Conservation (phyloP, 2,888 invertebrate species). For the Oscheius onirici region DNA sequence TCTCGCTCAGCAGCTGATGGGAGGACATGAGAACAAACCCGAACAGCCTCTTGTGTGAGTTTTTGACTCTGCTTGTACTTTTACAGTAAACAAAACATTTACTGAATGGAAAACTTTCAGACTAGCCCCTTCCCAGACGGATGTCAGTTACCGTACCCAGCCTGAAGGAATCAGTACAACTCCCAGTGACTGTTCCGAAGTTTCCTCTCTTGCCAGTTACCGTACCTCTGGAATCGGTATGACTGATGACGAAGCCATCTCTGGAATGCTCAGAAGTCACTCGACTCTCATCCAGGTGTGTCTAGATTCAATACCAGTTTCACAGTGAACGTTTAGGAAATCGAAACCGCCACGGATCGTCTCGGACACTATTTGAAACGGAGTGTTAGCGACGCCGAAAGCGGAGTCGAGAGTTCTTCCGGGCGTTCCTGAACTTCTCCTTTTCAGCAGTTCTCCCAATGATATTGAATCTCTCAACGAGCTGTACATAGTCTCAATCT, state of each 20-base stretch:
- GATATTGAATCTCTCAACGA: slow-evolving; percentile 10
- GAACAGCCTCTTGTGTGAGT: slow-evolving; percentile 26
- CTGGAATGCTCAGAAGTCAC: slow-evolving; percentile 56
- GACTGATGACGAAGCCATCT: slow-evolving; percentile 48
- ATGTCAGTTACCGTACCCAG: slow-evolving; percentile 45
- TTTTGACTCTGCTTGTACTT: neutral
- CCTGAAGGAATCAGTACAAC: slow-evolving; percentile 41
- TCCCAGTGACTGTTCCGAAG: slow-evolving; percentile 43
- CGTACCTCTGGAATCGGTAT: slow-evolving; percentile 34
- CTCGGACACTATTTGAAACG: slow-evolving; percentile 48
- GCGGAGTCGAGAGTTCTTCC: slow-evolving; percentile 23
- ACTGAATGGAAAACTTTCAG: slow-evolving; percentile 27
- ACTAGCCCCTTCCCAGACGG: slow-evolving; percentile 34
- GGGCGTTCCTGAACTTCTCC: slow-evolving; percentile 5
- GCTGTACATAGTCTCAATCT: neutral
- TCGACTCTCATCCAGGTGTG: slow-evolving; percentile 52
- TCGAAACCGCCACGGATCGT: slow-evolving; percentile 51
- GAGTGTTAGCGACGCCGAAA: slow-evolving; percentile 35
- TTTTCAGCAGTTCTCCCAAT: neutral
- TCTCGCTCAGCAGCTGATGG: slow-evolving; percentile 65
- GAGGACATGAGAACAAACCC: slow-evolving; percentile 34
- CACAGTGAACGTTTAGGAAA: slow-evolving; percentile 59
- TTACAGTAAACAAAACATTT: neutral
- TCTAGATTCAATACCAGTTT: neutral
- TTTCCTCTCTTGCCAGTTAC: slow-evolving; percentile 49